phyloP scores from a whole-genome alignment of 2,113 vertebrate genomes.

The Takifugu flavidus region DNA sequence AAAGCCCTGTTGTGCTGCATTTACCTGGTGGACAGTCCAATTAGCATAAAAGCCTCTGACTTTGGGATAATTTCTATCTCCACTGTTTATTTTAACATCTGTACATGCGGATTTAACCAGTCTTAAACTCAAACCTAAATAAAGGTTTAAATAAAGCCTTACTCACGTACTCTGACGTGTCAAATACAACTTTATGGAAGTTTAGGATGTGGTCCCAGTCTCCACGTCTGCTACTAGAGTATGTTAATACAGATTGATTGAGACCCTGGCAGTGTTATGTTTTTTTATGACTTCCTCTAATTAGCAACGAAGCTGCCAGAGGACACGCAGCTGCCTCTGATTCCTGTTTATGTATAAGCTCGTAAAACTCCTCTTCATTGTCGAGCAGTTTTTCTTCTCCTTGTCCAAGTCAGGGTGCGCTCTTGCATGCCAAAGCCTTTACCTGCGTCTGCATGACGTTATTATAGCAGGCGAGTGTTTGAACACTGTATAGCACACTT shows the following conservation, averaged over 20 bases:
- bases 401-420: not conserved
- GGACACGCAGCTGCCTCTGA: slow-evolving; percentile 13
- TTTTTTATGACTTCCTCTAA: slow-evolving; percentile 42
- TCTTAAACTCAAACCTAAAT: too few species aligned
- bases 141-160: too few species aligned
- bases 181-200: too few species aligned
- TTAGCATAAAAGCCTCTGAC: slow-evolving; percentile 53
- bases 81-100: not conserved
- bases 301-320: slow-evolving; percentile 34
- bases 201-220: too few species aligned
- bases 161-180: too few species aligned
- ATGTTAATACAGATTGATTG: slow-evolving; percentile 43
- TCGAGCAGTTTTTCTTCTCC: slow-evolving; percentile 16
- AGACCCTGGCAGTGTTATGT: slow-evolving; percentile 30
- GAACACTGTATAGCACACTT: not conserved
- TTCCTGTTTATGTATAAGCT: slow-evolving; percentile 18
- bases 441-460: not conserved
- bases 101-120: too few species aligned
- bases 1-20: slow-evolving; percentile 51
- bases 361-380: slow-evolving; percentile 23
- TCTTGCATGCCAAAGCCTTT: slow-evolving; percentile 18
- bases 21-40: slow-evolving; percentile 57
- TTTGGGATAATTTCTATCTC: slow-evolving; percentile 44
- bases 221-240: not conserved
- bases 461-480: not conserved